Evolutionary conservation across 2,888 invertebrate species (phyloP).

Genomic region (Epinotia bilunana): DNA sequence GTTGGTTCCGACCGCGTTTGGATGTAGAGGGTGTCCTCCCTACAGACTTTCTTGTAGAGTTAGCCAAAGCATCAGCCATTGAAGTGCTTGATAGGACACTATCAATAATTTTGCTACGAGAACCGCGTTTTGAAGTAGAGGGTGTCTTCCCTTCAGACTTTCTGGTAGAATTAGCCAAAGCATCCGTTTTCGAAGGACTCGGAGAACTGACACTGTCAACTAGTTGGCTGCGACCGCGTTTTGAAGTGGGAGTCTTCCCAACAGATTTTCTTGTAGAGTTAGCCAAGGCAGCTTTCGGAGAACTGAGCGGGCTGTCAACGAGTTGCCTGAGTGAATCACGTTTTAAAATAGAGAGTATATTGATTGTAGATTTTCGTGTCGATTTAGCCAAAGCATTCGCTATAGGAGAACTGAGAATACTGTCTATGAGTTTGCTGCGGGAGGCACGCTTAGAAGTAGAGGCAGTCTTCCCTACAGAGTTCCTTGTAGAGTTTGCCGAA

Average conservation of each 20-base stretch:
- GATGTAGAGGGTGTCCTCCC: neutral
- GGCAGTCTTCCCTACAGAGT: neutral
- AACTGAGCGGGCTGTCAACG: neutral
- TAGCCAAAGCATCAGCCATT: neutral
- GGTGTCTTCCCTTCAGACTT: neutral
- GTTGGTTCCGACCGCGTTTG: neutral
- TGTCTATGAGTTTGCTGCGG: constrained; percentile 1
- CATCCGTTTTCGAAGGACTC: neutral
- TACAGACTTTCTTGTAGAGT: neutral
- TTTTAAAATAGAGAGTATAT: constrained; percentile 10
- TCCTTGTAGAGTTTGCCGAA: neutral
- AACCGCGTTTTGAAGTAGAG: constrained; percentile 4
- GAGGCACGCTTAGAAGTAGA: neutral
- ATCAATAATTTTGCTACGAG: neutral
- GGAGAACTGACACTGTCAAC: constrained; percentile 5
- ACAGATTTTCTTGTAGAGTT: constrained; percentile 5
- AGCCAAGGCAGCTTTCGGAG: neutral
- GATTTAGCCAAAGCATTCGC: neutral
- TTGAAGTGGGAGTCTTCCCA: neutral
- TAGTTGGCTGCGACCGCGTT: neutral
- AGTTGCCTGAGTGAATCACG: neutral
- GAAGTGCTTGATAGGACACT: neutral
- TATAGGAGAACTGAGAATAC: neutral
- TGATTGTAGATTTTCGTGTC: constrained; percentile 3
- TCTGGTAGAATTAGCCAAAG: neutral